A percentile compares a stretch with the other conserved stretches of the same genome.
Evolutionary conservation across 2,888 invertebrate species (phyloP).

Genomic region (Leucozona laternaria): DNA sequence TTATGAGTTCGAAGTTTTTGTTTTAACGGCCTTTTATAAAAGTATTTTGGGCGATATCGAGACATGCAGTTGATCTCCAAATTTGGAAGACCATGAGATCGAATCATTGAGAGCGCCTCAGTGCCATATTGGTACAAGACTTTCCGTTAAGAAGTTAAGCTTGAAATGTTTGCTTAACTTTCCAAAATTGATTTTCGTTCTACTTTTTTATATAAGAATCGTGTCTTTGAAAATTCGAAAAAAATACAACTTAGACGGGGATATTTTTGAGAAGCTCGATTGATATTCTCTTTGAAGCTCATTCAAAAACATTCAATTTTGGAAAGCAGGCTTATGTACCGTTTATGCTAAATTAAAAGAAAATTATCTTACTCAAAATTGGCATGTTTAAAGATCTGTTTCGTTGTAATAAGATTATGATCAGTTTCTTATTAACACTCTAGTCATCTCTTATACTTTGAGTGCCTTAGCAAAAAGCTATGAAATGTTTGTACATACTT

Average conservation of each 20-base stretch:
- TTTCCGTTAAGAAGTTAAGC: neutral
- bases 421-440: neutral
- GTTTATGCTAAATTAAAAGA: constrained; percentile 2
- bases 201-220: neutral
- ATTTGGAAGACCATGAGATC: constrained; percentile 50
- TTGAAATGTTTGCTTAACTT: neutral
- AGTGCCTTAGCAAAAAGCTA: neutral
- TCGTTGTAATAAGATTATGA: neutral
- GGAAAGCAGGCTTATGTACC: neutral
- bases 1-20: constrained; percentile 4
- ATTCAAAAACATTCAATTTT: neutral
- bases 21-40: neutral
- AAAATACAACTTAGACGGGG: neutral
- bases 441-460: neutral
- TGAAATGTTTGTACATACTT: neutral
- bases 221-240: neutral
- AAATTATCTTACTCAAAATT: constrained; percentile 10
- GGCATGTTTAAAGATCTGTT: neutral
- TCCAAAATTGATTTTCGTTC: neutral
- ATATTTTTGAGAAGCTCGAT: neutral
- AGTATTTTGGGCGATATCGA: constrained; percentile 35
- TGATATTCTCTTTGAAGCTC: neutral
- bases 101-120: constrained; percentile 27
- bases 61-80: constrained; percentile 29
- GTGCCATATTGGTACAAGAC: constrained; percentile 13